Evolutionary conservation across 2,113 vertebrate genomes (phyloP).

Genomic region (Crocuta crocuta): DNA sequence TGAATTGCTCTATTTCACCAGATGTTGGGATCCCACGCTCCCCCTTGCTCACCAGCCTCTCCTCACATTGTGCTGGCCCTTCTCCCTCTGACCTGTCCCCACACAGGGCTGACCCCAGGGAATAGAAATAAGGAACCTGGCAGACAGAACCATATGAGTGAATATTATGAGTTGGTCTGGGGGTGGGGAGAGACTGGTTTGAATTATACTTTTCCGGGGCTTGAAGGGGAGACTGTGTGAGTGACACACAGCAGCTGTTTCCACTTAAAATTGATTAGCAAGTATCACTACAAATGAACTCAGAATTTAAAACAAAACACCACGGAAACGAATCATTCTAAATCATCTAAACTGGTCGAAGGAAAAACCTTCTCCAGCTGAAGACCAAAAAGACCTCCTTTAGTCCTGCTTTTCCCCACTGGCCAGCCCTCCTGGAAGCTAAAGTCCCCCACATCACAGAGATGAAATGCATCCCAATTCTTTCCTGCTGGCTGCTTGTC

Average conservation of each 20-base stretch:
- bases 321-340: conserved; percentile 47
- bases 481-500: not conserved
- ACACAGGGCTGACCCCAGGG: not conserved
- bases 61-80: too few species aligned
- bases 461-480: not conserved
- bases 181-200: conserved; percentile 37
- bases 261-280: conserved; percentile 76
- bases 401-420: not conserved
- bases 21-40: not conserved
- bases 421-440: not conserved
- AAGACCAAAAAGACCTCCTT: not conserved
- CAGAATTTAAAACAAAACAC: conserved; percentile 74
- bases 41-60: not conserved
- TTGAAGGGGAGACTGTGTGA: not conserved
- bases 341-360: conserved; percentile 27
- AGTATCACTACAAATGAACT: conserved; percentile 69
- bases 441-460: not conserved
- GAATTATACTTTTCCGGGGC: conserved; percentile 54
- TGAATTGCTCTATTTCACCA: not conserved
- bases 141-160: not conserved
- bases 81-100: not conserved
- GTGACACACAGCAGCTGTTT: conserved; percentile 73
- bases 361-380: conserved; percentile 31
- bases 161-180: not conserved
- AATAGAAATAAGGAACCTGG: not conserved